Evolutionary conservation across 2,113 vertebrate genomes (phyloP).

Genomic region (Eudorcas thomsonii): DNA sequence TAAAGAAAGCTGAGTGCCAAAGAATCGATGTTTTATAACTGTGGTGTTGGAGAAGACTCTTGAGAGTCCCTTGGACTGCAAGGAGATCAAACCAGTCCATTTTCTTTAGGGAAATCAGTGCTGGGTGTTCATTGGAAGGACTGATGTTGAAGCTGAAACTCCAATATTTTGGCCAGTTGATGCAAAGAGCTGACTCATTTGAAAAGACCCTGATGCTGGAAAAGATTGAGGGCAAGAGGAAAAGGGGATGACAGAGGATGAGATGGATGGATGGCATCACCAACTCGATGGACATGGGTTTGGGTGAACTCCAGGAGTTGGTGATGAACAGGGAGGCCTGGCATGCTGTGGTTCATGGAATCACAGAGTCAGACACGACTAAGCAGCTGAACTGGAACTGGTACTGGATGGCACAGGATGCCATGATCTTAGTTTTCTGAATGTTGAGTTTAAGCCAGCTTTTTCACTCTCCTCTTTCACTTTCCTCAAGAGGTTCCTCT

Average conservation of each 20-base stretch:
- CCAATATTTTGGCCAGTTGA: not conserved
- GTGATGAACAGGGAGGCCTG: not conserved
- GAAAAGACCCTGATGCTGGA: not conserved
- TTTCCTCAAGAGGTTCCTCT: not conserved
- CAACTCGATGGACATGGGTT: not conserved
- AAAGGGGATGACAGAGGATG: not conserved
- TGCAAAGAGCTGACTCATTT: not conserved
- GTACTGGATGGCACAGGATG: not conserved
- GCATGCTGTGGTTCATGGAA: fast-evolving
- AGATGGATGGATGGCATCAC: not conserved
- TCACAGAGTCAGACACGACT: not conserved
- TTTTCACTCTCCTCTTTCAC: not conserved
- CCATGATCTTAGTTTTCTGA: not conserved
- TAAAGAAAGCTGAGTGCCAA: fast-evolving
- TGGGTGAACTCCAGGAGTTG: not conserved
- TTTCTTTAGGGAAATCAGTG: not conserved
- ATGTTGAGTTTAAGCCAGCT: not conserved
- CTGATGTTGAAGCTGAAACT: not conserved
- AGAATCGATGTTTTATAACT: not conserved
- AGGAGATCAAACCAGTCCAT: not conserved
- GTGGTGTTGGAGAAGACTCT: not conserved
- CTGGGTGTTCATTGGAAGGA: not conserved
- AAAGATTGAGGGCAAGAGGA: not conserved
- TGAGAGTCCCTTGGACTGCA: not conserved
- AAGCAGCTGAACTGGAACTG: not conserved